Base-by-base conservation (phyloP, 1,140 invertebrate species). In the Conus ventricosus region DNA sequence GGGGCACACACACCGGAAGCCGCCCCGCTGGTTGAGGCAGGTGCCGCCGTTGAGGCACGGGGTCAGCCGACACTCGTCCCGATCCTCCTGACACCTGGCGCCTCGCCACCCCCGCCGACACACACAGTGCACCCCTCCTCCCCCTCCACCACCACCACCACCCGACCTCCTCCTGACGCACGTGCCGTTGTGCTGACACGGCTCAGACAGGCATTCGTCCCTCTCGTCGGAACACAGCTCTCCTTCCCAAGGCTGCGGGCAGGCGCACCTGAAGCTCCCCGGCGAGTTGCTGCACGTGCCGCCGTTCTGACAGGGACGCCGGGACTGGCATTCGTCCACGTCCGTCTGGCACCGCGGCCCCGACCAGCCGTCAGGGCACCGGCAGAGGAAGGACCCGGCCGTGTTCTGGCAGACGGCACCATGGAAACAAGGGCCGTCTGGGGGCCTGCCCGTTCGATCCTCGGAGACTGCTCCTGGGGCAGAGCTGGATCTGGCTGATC, bases 281-380 rank as follows among this genome's bases (percentile, higher is more conserved):
- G 54, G 97, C 3, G 27, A 15, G 83, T 90, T 97, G 95, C 99
- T 98, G 95, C 95, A 95, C 98, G 97, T 97, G 2, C 98, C 97
- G 20, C 97, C 98, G n/a, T 99, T 95, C 2, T 98, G 95, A 95
- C 99, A 99, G 0, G 98, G 98, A 93, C 97, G 97, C 93, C 99
- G 98, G 11, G 97, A 97, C 0, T 91, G 17, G 95, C 98, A 99
- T 95, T 99, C 98, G 94, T 99, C 97, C 93, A 99, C 97, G 95
- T 93, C 94, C 98, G 99, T 96, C 94, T 99, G 98, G 95, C 99
- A 99, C 92, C 98, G 97, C 25, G 97, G 96, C 20, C 98, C 98
- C 94, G 98, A 97, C 94, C 98, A 99, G 0, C 98, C 98, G 87
- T 97, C 96, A 0, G 97, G 97, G 94, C 98, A 99, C 93, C 99